phyloP scores from a whole-genome alignment of 2,797 vertebrate genomes.

The Notamacropus eugenii region DNA sequence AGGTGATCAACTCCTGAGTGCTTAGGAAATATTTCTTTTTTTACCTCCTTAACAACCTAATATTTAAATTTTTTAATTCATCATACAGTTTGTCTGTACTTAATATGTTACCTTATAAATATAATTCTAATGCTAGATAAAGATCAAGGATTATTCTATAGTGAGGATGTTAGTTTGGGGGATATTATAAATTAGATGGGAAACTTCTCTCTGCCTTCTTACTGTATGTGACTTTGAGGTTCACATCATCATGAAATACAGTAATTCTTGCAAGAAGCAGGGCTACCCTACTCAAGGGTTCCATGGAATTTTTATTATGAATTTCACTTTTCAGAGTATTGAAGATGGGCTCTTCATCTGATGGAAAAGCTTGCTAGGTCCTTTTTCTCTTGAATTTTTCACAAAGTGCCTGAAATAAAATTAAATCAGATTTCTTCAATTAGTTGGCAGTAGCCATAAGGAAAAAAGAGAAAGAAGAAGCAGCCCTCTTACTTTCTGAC shows the following conservation, averaged over 20 bases:
- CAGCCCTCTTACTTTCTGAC: constrained; percentile 26
- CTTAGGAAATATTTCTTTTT: background rate
- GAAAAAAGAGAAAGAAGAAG: background rate
- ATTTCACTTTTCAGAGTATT: constrained; percentile 8
- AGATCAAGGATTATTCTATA: constrained; percentile 7
- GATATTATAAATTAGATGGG: constrained; percentile 14
- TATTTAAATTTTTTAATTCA: constrained; percentile 23
- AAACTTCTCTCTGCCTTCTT: constrained; percentile 32
- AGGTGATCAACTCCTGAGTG: background rate
- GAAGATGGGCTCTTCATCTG: constrained; percentile 33
- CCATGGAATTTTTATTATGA: background rate
- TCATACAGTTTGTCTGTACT: background rate
- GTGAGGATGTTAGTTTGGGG: constrained; percentile 25
- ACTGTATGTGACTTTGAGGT: constrained; percentile 36
- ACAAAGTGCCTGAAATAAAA: constrained; percentile 44
- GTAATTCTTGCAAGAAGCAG: constrained; percentile 17
- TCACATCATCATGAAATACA: constrained; percentile 31
- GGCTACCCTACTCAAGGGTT: constrained; percentile 34
- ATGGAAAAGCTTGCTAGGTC: constrained; percentile 41
- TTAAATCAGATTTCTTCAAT: constrained; percentile 49
- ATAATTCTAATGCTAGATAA: constrained; percentile 18
- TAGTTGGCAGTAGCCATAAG: constrained; percentile 3
- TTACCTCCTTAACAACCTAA: background rate
- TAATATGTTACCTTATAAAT: constrained; percentile 24
- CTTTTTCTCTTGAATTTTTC: constrained; percentile 47